A percentile compares a stretch with the other conserved stretches of the same genome.
These are phyloP conservation scores for Muscidifurax raptorellus DNA, from an alignment of 1,140 invertebrate species.

Conservation along the genomic window DNA sequence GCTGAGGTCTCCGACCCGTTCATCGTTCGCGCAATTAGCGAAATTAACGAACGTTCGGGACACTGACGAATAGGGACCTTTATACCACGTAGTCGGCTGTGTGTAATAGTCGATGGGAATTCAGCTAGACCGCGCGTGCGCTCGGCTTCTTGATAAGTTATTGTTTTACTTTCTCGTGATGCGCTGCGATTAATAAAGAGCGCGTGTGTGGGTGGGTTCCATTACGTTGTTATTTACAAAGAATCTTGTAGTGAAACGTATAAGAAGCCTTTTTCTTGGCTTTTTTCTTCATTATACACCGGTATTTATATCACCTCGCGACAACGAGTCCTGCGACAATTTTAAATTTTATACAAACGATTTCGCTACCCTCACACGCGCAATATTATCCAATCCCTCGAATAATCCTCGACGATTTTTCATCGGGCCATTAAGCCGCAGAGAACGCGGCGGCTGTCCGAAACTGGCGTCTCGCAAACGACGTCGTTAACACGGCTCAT, in stretches of 20 bases:
- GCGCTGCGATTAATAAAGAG: neutral
- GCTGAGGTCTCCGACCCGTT: neutral
- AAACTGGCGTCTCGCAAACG: conserved; percentile 15
- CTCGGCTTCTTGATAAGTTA: conserved; percentile 50
- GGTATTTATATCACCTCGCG: too few relatives aligned
- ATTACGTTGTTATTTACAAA: too few relatives aligned
- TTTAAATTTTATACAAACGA: too few relatives aligned
- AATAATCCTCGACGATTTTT: neutral
- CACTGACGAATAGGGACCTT: conserved; percentile 55
- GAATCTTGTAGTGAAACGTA: too few relatives aligned
- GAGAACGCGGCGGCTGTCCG: neutral
- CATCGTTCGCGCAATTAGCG: conserved; percentile 56
- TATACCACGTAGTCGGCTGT: conserved; percentile 24
- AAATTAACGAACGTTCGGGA: conserved; percentile 56
- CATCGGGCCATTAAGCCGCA: conserved; percentile 15
- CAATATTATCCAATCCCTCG: too few relatives aligned
- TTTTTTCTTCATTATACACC: too few relatives aligned
- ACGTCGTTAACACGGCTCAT: conserved; percentile 36
- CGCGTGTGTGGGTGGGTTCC: too few relatives aligned
- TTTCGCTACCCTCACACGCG: too few relatives aligned
- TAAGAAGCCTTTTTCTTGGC: too few relatives aligned
- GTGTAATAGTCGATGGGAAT: conserved; percentile 1
- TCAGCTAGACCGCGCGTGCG: neutral
- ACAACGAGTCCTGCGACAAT: too few relatives aligned
- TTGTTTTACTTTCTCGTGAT: conserved; percentile 9